phyloP scores from a whole-genome alignment of 1,140 invertebrate species.

The Camponotus vicinus region DNA sequence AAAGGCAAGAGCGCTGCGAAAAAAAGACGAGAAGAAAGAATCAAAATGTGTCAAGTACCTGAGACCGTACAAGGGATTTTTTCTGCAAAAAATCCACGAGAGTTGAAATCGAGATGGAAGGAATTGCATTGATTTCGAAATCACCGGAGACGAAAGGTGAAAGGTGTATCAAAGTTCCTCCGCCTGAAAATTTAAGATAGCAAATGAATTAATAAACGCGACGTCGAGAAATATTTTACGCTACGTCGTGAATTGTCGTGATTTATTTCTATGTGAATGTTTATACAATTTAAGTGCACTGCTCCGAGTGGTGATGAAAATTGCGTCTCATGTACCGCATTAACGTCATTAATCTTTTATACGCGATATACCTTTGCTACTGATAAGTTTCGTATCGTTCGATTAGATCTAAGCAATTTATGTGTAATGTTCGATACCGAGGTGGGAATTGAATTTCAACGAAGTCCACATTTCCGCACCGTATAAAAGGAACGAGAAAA shows the following conservation, averaged over 20 bases:
- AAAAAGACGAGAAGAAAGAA: not conserved
- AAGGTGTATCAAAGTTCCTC: not conserved
- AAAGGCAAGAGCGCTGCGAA: not conserved
- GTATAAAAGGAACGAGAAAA: not conserved
- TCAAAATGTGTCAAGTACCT: conserved; percentile 38
- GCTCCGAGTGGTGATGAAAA: not conserved
- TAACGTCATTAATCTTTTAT: conserved; percentile 43
- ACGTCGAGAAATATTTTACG: conserved; percentile 12
- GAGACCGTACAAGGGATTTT: conserved; percentile 24
- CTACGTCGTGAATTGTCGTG: not conserved
- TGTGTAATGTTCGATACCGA: not conserved
- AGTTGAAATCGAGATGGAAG: not conserved
- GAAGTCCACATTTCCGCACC: not conserved
- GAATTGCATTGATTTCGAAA: not conserved
- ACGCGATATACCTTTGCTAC: conserved; percentile 17
- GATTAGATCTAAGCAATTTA: conserved; percentile 49
- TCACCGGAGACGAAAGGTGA: not conserved
- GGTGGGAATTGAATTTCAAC: conserved; percentile 42
- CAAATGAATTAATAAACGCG: not conserved
- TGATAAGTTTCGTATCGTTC: conserved; percentile 19
- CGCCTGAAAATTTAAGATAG: not conserved
- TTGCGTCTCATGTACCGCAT: not conserved
- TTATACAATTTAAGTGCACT: conserved; percentile 16
- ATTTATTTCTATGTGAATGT: conserved; percentile 27
- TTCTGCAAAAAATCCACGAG: not conserved